These are phyloP conservation scores for Apomyelois bistriatella DNA, from an alignment of 2,888 invertebrate genomes.

Conservation along the genomic window DNA sequence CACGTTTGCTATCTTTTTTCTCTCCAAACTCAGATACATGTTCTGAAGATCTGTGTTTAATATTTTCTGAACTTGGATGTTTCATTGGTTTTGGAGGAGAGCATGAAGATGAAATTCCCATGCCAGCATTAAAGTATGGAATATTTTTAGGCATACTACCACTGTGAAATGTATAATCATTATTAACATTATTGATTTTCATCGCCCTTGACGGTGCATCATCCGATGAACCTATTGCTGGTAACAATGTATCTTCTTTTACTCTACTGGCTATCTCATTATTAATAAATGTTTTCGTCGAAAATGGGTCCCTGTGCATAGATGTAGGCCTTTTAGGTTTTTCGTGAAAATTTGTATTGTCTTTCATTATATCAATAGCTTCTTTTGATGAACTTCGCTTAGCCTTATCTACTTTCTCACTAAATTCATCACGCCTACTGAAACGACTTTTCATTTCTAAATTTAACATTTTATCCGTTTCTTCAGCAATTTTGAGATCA, in stretches of 20 bases:
- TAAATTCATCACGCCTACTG: conserved; percentile 62
- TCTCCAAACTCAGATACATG: conserved; percentile 57
- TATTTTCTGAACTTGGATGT: conserved; percentile 67
- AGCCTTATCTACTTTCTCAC: conserved; percentile 51
- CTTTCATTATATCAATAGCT: conserved; percentile 53
- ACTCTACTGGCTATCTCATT: conserved; percentile 53
- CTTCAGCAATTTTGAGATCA: conserved; percentile 75
- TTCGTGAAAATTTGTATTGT: conserved; percentile 58
- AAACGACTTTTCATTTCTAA: conserved; percentile 62
- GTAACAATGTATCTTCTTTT: conserved; percentile 49
- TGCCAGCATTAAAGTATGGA: conserved; percentile 61
- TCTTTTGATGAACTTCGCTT: conserved; percentile 64
- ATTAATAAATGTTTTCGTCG: conserved; percentile 65
- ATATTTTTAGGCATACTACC: conserved; percentile 72
- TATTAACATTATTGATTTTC: conserved; percentile 54
- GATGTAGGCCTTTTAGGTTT: conserved; percentile 61
- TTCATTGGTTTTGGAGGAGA: conserved; percentile 64
- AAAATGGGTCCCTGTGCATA: conserved; percentile 62
- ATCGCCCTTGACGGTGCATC: conserved; percentile 56
- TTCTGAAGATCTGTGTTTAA: conserved; percentile 64
- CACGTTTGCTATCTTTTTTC: conserved; percentile 51
- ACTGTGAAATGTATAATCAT: conserved; percentile 60
- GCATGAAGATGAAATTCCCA: conserved; percentile 58
- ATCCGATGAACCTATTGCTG: conserved; percentile 52
- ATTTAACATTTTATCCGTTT: conserved; percentile 71